Evolutionary conservation across 2,113 vertebrate species (phyloP).

Genomic region (Oncorhynchus nerka): DNA sequence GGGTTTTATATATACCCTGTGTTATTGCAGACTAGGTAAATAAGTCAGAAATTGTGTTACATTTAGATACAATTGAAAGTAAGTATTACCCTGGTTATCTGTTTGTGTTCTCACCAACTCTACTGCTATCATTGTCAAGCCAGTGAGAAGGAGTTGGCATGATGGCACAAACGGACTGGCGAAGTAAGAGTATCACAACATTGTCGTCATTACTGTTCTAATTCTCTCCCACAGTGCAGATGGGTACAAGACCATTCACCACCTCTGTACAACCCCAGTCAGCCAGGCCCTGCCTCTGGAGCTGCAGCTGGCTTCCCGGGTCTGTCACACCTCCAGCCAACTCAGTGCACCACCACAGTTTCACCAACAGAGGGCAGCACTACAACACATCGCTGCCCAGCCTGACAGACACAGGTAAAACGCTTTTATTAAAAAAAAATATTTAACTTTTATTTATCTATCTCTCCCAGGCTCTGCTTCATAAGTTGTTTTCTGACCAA

Average conservation of each 20-base stretch:
- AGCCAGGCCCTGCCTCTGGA: conserved; percentile 56
- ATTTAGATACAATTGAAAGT: background rate
- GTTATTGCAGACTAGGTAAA: background rate
- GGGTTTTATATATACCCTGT: background rate
- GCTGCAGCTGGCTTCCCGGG: conserved; percentile 65
- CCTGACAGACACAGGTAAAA: conserved; percentile 28
- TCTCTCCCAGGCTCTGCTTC: too few relatives aligned
- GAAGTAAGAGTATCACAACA: background rate
- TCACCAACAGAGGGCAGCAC: conserved; percentile 40
- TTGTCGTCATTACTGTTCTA: background rate
- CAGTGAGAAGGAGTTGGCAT: too few relatives aligned
- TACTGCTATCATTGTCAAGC: background rate
- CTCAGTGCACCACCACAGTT: conserved; percentile 28
- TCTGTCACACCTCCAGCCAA: conserved; percentile 53
- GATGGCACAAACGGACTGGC: too few relatives aligned
- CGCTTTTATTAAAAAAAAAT: too few relatives aligned
- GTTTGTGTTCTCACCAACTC: background rate
- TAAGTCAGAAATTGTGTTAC: too few relatives aligned
- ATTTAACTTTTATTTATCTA: background rate
- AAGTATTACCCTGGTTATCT: background rate
- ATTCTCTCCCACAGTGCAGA: conserved; percentile 43
- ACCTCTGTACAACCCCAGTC: conserved; percentile 58
- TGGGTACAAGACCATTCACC: conserved; percentile 47
- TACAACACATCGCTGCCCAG: conserved; percentile 6
- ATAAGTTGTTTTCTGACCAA: too few relatives aligned